Percentiles rank a stretch among this genome's conserved stretches.
phyloP scores from a whole-genome alignment of 1,140 invertebrate species.

The Rhyzopertha dominica region DNA sequence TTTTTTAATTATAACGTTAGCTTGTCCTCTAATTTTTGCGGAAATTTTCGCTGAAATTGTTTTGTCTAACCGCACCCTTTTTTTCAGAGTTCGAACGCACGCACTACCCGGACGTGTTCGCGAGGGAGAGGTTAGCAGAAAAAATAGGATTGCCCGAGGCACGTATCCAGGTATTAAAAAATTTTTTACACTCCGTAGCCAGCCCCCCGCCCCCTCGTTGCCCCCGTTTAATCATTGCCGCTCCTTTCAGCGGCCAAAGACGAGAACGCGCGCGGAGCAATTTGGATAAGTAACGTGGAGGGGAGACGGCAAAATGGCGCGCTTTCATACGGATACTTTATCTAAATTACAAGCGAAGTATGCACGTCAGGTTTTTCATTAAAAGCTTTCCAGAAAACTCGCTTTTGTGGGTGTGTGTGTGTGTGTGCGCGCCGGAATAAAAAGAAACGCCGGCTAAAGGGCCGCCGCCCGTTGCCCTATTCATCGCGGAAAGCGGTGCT shows the following conservation, averaged over 20 bases:
- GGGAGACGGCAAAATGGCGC: conserved; percentile 14
- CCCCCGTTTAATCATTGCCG: background rate
- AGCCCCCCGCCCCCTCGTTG: conserved; percentile 6
- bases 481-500: too few species aligned
- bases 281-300: conserved; percentile 25
- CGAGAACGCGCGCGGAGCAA: conserved; percentile 17
- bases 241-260: background rate
- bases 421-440: too few species aligned
- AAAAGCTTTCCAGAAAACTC: conserved; percentile 25
- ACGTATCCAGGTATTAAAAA: conserved; percentile 87
- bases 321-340: conserved; percentile 22
- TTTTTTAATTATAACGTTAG: conserved; percentile 10
- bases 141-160: conserved; percentile 97
- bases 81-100: conserved; percentile 65
- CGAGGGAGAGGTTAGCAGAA: conserved; percentile 87
- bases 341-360: conserved; percentile 31
- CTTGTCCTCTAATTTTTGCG: conserved; percentile 9
- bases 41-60: conserved; percentile 11
- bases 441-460: too few species aligned
- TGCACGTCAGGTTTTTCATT: conserved; percentile 26
- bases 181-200: conserved; percentile 45
- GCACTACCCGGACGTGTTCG: conserved; percentile 93
- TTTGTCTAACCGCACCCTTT: conserved; percentile 9
- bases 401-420: too few species aligned
- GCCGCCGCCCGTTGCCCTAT: too few species aligned